A percentile compares a stretch with the other conserved stretches of the same genome.
phyloP scores from a whole-genome alignment of 1,140 invertebrate genomes.

The Sogatella furcifera region DNA sequence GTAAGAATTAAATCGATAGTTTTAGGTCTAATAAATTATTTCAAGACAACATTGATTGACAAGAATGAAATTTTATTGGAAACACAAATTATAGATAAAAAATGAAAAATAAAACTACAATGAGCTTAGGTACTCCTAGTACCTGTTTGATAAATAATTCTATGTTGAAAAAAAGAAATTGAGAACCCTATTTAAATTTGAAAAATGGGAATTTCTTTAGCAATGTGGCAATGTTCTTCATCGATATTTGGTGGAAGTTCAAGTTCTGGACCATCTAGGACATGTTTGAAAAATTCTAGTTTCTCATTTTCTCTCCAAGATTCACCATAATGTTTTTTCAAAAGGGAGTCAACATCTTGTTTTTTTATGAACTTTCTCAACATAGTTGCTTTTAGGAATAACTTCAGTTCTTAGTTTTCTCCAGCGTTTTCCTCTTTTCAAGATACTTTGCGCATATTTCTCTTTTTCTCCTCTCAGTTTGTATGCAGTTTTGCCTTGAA shows the following conservation, averaged over 20 bases:
- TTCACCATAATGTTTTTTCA: not conserved
- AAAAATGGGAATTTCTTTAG: not conserved
- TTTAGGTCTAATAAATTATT: not conserved
- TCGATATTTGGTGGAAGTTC: not conserved
- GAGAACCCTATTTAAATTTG: not conserved
- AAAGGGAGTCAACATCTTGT: not conserved
- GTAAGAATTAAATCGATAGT: not conserved
- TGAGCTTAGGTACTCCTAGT: not conserved
- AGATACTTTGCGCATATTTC: not conserved
- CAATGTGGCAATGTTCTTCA: not conserved
- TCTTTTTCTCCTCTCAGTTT: not conserved
- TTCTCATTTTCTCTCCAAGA: slow-evolving; percentile 1
- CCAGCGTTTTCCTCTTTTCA: not conserved
- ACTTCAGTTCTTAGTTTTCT: not conserved
- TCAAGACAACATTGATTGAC: not conserved
- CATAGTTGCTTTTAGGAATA: not conserved
- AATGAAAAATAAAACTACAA: not conserved
- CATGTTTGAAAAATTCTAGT: not conserved
- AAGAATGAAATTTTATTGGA: not conserved
- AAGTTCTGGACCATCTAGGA: not conserved
- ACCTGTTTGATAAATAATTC: too few species aligned
- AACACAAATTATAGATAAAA: not conserved
- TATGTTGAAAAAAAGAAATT: not conserved
- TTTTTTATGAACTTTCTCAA: not conserved
- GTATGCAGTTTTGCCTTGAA: too few species aligned